Conservation (phyloP, 2,888 invertebrate species). For the Nomada ferruginata region DNA sequence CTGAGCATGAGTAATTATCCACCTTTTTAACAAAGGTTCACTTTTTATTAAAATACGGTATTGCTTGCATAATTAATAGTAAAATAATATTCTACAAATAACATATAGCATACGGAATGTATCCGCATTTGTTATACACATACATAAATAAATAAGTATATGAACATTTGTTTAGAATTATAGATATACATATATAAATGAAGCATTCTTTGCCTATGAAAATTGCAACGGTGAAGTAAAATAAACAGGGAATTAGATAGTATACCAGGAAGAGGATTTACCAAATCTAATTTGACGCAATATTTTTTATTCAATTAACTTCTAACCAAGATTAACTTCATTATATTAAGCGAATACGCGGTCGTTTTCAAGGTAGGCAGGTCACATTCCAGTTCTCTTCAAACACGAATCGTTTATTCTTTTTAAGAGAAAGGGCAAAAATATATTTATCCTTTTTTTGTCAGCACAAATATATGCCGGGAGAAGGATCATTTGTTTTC, state of each 20-base stretch:
- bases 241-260: not conserved
- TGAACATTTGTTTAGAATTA: not conserved
- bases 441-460: conserved; percentile 20
- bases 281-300: not conserved
- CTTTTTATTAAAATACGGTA: too few species aligned
- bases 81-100: too few species aligned
- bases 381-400: conserved; percentile 40
- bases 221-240: not conserved
- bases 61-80: too few species aligned
- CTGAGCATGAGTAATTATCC: too few species aligned
- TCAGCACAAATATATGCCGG: not conserved
- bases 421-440: conserved; percentile 15
- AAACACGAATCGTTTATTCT: conserved; percentile 18
- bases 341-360: conserved; percentile 30
- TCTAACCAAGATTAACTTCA: conserved; percentile 23
- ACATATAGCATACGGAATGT: too few species aligned
- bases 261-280: not conserved
- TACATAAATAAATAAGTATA: not conserved
- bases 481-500: not conserved
- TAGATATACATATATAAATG: not conserved
- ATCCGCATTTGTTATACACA: not conserved
- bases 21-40: too few species aligned
- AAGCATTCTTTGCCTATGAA: not conserved
- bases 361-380: conserved; percentile 44
- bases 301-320: not conserved